These are phyloP conservation scores for Phenganax marumi DNA, from an alignment of 92 coral and sea anemone genomes.

Conservation along the genomic window DNA sequence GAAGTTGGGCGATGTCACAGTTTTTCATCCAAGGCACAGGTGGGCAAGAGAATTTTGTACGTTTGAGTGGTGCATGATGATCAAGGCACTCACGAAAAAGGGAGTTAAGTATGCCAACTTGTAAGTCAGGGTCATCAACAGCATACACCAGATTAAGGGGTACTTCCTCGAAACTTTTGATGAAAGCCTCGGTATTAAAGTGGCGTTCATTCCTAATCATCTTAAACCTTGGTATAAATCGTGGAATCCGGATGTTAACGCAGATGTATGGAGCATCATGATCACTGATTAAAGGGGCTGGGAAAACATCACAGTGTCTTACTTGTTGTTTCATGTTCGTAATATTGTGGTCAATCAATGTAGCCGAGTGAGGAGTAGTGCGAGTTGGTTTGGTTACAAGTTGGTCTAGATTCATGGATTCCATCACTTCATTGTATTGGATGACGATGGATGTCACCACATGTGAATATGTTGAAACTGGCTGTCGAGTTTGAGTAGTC, in stretches of 20 bases:
- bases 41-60: constrained; percentile 29
- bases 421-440: background rate
- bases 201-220: background rate
- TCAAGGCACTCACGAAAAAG: constrained; percentile 43
- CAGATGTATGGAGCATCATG: constrained; percentile 34
- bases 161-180: constrained; percentile 19
- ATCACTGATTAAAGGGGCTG: constrained; percentile 39
- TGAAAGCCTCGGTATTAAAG: background rate
- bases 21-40: constrained; percentile 54
- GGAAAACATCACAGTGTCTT: constrained; percentile 45
- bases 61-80: constrained; percentile 46
- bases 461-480: background rate
- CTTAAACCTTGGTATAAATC: background rate
- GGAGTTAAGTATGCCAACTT: constrained; percentile 19
- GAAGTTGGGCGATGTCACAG: constrained; percentile 20
- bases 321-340: constrained; percentile 42
- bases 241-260: background rate
- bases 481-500: background rate
- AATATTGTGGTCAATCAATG: constrained; percentile 47
- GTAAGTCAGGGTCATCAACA: constrained; percentile 32
- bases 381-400: constrained; percentile 42
- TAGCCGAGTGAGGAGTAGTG: constrained; percentile 28
- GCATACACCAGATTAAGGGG: constrained; percentile 32
- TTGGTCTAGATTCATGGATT: background rate
- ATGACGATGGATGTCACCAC: constrained; percentile 25